Evolutionary conservation across 2,888 invertebrate species (phyloP).

Genomic region (Invenusta paracnida): DNA sequence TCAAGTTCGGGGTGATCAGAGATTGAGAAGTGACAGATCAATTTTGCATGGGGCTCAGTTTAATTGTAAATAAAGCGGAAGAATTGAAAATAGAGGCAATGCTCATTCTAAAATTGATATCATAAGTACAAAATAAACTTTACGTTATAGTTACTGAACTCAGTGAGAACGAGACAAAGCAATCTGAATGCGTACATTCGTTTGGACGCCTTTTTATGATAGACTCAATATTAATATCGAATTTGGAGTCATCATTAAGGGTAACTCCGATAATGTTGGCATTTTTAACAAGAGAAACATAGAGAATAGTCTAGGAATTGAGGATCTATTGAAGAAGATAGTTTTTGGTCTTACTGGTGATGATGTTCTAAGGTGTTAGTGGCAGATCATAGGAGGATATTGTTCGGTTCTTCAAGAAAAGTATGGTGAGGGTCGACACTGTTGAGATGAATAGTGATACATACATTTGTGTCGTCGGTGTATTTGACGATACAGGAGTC

Average conservation of each 20-base stretch:
- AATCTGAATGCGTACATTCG: no score
- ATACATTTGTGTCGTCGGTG: neutral
- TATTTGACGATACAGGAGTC: neutral
- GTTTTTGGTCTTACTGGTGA: neutral
- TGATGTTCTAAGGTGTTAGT: neutral
- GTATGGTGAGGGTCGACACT: neutral
- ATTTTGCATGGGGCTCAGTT: no score
- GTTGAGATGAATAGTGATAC: neutral
- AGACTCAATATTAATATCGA: no score
- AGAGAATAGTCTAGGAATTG: neutral
- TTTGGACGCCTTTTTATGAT: no score
- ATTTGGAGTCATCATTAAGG: neutral
- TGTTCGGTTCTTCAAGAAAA: neutral
- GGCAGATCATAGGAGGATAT: neutral
- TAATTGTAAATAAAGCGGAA: no score
- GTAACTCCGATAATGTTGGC: neutral
- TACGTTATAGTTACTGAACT: no score
- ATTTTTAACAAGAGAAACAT: neutral
- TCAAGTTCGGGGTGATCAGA: no score
- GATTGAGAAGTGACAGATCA: no score
- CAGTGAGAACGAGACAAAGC: no score
- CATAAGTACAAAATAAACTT: no score
- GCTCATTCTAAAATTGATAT: no score
- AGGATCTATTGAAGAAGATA: neutral
- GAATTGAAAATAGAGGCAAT: no score